Percentiles rank a stretch among this genome's conserved stretches.
These are phyloP conservation scores for Vollenhovia emeryi DNA, from an alignment of 1,140 invertebrate genomes.

Conservation along the genomic window DNA sequence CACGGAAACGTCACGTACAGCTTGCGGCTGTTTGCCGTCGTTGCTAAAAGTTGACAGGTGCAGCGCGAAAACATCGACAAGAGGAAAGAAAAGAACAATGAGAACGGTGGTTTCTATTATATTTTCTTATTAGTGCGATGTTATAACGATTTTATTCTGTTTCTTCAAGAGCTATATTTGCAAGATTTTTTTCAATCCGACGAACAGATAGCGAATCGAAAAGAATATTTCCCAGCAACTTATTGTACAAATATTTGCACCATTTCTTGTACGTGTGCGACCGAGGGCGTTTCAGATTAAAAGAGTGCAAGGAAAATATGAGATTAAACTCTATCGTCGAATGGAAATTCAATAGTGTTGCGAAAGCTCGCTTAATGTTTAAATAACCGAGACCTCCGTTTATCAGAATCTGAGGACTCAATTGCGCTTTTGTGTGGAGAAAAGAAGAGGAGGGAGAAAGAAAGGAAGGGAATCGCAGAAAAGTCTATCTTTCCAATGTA, in stretches of 20 bases:
- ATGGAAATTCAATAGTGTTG: conserved; percentile 19
- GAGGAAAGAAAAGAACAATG: neutral
- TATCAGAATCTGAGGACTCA: neutral
- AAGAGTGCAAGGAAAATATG: neutral
- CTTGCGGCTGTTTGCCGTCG: conserved; percentile 8
- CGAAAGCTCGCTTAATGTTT: neutral
- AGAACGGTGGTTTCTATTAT: neutral
- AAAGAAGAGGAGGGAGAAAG: neutral
- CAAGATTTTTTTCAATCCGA: neutral
- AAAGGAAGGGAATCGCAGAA: neutral
- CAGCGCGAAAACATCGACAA: neutral
- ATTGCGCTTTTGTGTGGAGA: neutral
- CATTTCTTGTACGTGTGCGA: neutral
- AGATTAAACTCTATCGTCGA: neutral
- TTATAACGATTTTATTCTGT: neutral
- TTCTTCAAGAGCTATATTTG: neutral
- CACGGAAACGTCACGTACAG: conserved; percentile 20
- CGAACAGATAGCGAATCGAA: neutral
- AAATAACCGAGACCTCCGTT: neutral
- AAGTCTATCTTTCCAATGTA: conserved; percentile 6
- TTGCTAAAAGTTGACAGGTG: conserved; percentile 21
- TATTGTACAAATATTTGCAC: neutral
- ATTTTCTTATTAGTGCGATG: neutral
- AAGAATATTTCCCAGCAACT: neutral
- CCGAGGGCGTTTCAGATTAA: neutral